phyloP scores from a whole-genome alignment of 2,797 vertebrate species.

The Mus minutoides region DNA sequence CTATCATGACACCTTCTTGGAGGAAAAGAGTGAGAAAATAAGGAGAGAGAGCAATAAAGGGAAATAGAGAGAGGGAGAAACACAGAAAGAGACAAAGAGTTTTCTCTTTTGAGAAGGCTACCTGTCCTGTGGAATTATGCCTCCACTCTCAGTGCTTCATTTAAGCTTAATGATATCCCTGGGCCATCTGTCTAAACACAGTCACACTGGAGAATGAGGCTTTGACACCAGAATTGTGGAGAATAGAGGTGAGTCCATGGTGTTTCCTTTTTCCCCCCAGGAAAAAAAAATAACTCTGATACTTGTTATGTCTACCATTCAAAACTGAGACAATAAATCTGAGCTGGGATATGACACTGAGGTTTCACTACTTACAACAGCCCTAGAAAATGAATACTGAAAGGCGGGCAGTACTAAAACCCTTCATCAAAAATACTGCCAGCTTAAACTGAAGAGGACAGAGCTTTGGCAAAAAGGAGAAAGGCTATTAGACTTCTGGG shows the following conservation, averaged over 20 bases:
- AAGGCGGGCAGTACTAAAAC: neutral
- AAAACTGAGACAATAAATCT: neutral
- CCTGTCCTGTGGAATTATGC: neutral
- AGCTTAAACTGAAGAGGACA: neutral
- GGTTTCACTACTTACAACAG: neutral
- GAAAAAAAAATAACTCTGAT: neutral
- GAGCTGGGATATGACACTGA: neutral
- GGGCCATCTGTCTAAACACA: neutral
- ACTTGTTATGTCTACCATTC: neutral
- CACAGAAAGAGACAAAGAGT: neutral
- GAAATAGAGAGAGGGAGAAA: neutral
- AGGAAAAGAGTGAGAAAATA: neutral
- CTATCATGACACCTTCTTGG: no score
- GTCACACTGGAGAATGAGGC: neutral
- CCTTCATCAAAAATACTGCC: neutral
- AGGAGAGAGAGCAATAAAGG: neutral
- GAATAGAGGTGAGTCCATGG: neutral
- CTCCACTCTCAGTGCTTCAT: neutral
- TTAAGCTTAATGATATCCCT: neutral
- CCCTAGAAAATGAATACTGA: neutral
- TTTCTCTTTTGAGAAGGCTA: neutral
- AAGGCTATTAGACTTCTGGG: neutral
- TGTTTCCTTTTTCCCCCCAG: neutral
- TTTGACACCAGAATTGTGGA: neutral
- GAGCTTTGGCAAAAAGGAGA: neutral